phyloP scores from a whole-genome alignment of 2,888 invertebrate species.

The Zelleria hepariella region DNA sequence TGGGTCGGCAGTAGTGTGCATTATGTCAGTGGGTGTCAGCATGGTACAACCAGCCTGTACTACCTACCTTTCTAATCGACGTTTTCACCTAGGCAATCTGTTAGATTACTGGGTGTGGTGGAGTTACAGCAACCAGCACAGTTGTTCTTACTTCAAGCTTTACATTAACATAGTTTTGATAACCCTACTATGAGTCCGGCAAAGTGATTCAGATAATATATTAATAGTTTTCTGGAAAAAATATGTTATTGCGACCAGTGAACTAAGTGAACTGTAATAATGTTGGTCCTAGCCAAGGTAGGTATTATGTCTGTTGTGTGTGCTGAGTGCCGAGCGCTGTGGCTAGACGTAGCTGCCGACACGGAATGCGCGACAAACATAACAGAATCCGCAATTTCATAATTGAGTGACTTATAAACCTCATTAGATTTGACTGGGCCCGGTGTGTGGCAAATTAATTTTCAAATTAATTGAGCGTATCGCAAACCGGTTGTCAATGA shows the following conservation, averaged over 20 bases:
- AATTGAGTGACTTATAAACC: conserved; percentile 43
- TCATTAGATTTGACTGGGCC: conserved; percentile 33
- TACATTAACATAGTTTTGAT: neutral
- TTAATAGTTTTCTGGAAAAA: no score
- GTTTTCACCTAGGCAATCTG: neutral
- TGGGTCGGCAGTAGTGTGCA: neutral
- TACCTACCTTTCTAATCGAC: neutral
- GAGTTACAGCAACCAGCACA: neutral
- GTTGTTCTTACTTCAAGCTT: neutral
- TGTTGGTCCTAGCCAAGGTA: no score
- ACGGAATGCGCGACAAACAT: neutral
- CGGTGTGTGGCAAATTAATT: conserved; percentile 45
- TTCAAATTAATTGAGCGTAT: conserved; percentile 58
- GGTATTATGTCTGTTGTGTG: no score
- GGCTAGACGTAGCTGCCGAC: neutral
- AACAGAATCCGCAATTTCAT: conserved; percentile 25
- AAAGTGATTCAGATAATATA: no score
- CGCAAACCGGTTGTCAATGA: conserved; percentile 51
- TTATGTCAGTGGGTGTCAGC: neutral
- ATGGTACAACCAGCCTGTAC: neutral
- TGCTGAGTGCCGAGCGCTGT: neutral
- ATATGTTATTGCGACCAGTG: no score
- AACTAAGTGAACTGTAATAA: no score
- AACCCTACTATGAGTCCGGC: neutral
- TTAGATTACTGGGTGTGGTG: neutral